A percentile compares a stretch with the other conserved stretches of the same genome.
phyloP scores from a whole-genome alignment of 2,113 vertebrate species.

The Galeopterus variegatus region DNA sequence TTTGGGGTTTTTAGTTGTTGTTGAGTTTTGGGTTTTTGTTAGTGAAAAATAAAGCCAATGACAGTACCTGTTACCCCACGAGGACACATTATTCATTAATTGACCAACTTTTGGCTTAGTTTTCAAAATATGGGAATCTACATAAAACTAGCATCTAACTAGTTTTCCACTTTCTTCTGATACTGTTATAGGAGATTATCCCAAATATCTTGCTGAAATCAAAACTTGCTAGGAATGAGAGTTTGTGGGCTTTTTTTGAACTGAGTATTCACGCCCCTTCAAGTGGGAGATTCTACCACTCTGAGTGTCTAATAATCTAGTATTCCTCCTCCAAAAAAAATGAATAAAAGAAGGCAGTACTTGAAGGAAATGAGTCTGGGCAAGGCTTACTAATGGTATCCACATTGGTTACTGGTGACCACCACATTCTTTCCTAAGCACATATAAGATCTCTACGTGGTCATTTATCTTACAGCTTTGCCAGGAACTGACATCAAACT shows the following conservation, averaged over 20 bases:
- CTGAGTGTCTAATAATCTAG: not conserved
- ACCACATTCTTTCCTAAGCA: not conserved
- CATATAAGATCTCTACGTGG: not conserved
- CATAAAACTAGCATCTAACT: not conserved
- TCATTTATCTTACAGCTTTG: not conserved
- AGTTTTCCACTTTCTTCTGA: not conserved
- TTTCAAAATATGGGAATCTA: slow-evolving; percentile 12
- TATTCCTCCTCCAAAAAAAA: not conserved
- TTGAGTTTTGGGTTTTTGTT: not conserved
- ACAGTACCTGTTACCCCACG: not conserved
- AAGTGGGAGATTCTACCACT: not conserved
- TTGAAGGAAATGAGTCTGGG: not conserved
- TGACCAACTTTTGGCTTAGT: not conserved
- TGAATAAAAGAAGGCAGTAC: not conserved
- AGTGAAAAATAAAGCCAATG: not conserved
- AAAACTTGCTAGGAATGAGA: not conserved
- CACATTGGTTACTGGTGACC: not conserved
- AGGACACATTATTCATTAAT: not conserved
- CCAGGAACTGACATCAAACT: not conserved
- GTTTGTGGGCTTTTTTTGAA: not conserved
- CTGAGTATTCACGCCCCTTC: not conserved
- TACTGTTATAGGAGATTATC: not conserved
- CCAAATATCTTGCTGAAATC: not conserved
- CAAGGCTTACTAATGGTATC: not conserved
- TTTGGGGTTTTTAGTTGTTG: not conserved